Evolutionary conservation across 92 coral and sea anemone species (phyloP), one percentile per base, ranked within the genome.

Genomic region (Hydrozoanthus gracilis): DNA sequence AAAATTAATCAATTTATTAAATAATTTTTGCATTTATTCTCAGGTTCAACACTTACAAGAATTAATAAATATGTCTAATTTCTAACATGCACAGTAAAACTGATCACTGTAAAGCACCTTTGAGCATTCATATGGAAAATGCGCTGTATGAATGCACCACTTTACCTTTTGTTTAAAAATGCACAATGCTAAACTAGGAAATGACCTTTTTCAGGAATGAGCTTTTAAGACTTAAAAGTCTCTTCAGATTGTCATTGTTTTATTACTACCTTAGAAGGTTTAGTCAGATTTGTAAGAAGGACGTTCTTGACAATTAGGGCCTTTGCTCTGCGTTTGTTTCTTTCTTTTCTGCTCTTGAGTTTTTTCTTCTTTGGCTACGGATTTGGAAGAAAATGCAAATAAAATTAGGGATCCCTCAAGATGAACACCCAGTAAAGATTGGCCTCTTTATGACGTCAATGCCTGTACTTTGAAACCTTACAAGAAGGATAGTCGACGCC

Each of bases 271-370:
- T 39, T 86, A 13, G 71, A 20, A 11, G 86, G 89, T 52, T 89
- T 92, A 4, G 87, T 87, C 39, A 87, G 92, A 84, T 91, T 93
- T 10, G 95, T 93, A 50, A 94, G 47, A 72, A 94, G 72, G n/a
- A 94, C 98, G 79, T 94, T 93, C 80, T 94, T 94, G 56, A 94
- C 91, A 50, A 91, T 93, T 94, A 92, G 86, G 46, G 95, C 93
- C 58, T 93, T 95, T 13, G 98, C 95, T 49, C 96, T 91, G 39
- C 96, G 91, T 86, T 94, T 96, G 95, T 96, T 96, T 16, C 98
- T 86, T 73, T 96, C 99, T 68, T 96, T 96, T 49, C 99, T 89
- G 39, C 96, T 91, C 70, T 94, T 90, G 39, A 96, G 86, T 64
- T 91, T 93, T 82, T 96, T 96, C 87, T 90, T 94, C 78, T 92